phyloP scores from a whole-genome alignment of 2,113 vertebrate genomes.

The Butorides virescens region DNA sequence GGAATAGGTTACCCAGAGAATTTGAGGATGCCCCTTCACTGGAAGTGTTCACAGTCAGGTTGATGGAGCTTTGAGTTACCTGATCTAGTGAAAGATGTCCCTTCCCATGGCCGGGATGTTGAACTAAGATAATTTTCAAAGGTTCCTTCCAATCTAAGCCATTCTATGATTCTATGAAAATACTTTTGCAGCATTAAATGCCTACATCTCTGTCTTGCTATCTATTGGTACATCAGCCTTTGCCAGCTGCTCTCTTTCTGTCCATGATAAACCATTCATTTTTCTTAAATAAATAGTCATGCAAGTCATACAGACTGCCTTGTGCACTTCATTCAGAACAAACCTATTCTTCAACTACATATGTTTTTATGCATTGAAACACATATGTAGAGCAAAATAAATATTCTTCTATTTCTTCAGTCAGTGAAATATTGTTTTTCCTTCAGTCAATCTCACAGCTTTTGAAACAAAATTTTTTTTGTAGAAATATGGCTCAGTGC shows the following conservation, averaged over 20 bases:
- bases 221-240: not conserved
- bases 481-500: not conserved
- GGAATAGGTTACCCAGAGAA: not conserved
- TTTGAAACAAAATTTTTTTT: not conserved
- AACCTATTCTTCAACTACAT: not conserved
- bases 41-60: not conserved
- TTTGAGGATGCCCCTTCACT: rapidly evolving
- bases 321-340: not conserved
- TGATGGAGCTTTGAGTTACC: not conserved
- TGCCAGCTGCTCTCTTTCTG: not conserved
- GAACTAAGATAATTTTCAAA: not conserved
- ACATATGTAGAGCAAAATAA: not conserved
- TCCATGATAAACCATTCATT: not conserved
- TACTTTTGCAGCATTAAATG: not conserved
- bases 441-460: not conserved
- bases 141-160: not conserved
- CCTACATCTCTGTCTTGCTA: not conserved
- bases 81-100: not conserved
- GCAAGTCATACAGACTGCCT: not conserved
- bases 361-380: not conserved
- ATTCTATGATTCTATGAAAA: not conserved
- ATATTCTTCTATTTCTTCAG: not conserved
- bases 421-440: not conserved
- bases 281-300: not conserved
- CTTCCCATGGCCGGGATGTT: not conserved